Evolutionary conservation across 1,140 invertebrate genomes (phyloP).

Genomic region (Chymomyza costata): DNA sequence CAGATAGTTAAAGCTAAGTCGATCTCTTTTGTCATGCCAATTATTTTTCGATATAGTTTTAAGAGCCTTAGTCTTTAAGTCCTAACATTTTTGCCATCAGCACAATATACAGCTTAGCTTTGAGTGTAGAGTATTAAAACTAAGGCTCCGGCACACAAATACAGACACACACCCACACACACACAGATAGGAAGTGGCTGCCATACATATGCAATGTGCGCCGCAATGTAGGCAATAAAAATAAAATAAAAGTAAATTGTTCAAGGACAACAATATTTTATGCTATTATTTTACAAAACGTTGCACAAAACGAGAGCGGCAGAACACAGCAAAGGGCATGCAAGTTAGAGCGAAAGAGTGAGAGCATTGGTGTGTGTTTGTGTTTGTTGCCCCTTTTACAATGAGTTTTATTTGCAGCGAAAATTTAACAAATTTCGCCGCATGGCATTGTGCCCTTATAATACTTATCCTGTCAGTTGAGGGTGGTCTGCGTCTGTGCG

Average conservation of each 20-base stretch:
- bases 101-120: too few relatives aligned
- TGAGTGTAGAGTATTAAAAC: too few relatives aligned
- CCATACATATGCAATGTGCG: conserved; percentile 1
- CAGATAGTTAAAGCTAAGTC: too few relatives aligned
- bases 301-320: not conserved
- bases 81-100: too few relatives aligned
- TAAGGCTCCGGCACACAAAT: conserved; percentile 4
- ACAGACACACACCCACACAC: conserved; percentile 8
- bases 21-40: too few relatives aligned
- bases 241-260: conserved; percentile 74
- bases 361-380: not conserved
- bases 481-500: conserved; percentile 35
- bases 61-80: too few relatives aligned
- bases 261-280: conserved; percentile 74
- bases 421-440: conserved; percentile 38
- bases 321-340: not conserved
- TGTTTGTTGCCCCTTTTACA: conserved; percentile 9
- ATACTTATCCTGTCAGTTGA: conserved; percentile 8
- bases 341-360: not conserved
- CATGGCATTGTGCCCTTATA: conserved; percentile 7
- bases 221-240: conserved; percentile 65
- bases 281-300: conserved; percentile 64
- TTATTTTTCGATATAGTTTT: too few relatives aligned
- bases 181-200: conserved; percentile 25
- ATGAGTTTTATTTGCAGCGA: conserved; percentile 20